Base-by-base conservation (phyloP, 2,797 vertebrate species). In the Chaetophractus vellerosus region DNA sequence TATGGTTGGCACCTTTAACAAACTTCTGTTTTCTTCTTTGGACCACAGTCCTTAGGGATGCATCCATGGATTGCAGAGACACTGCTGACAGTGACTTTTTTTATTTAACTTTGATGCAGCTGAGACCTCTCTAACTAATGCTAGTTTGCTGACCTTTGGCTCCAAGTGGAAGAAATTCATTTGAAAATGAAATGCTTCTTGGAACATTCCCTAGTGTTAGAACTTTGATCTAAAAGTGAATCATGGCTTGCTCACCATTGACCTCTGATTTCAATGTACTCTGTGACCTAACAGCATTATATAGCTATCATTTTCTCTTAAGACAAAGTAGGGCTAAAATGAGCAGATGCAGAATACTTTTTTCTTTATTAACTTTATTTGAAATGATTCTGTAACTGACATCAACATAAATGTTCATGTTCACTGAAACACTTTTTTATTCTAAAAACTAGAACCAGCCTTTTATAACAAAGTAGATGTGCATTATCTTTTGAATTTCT, bases 161-260 rank as follows among this genome's bases (percentile, higher is more conserved):
- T 97, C 36, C 93, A 94, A 97, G 86, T 26, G 68, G 74, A 96
- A 91, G 84, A 71, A 91, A 95, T 96, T 96, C 0, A 95, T 92
- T 94, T 24, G 10, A 97, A 98, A 97, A 97, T 86, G 38, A 97
- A 98, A 97, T 78, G 6, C 31, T 94, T 91, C 91, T 66, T 90
- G 81, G 94, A 85, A 66, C 71, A 83, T 83, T 88, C 69, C 38
- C 55, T 76, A 26, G 68, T 95, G 57, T 82, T 95, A 64, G 31
- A 74, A 69, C 4, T 72, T 69, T 84, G n/a, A 92, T 96, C 36
- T 83, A 74, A 97, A 98, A 95, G 93, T 90, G 78, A 93, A 93
- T 89, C 55, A 1, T 24, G 79, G 3, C 61, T 57, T 85, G 69
- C 72, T 90, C 83, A 93, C 83, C 79, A 90, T 28, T 98, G 94